Conservation (phyloP, 2,113 vertebrate genomes). For the Athene cunicularia region DNA sequence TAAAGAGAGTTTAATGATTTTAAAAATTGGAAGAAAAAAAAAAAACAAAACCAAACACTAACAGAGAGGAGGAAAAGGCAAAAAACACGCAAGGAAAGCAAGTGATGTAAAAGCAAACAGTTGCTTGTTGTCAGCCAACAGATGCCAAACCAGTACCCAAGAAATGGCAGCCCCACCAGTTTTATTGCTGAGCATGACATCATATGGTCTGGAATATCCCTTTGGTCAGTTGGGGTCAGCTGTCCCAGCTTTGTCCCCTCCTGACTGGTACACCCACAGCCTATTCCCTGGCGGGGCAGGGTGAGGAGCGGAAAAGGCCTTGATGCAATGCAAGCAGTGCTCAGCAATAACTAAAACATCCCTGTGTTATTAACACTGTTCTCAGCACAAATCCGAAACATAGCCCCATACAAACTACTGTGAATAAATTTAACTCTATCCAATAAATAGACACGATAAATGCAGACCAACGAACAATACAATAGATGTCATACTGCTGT, state of each 20-base stretch:
- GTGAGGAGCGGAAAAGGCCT: neutral
- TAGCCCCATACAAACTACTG: neutral
- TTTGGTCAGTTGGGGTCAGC: neutral
- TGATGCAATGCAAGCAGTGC: neutral
- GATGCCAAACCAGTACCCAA: neutral
- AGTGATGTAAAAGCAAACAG: neutral
- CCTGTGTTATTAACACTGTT: neutral
- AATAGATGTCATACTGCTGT: neutral
- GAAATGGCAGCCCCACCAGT: neutral
- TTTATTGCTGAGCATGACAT: neutral
- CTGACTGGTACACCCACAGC: neutral
- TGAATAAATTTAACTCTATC: neutral
- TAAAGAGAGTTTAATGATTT: neutral
- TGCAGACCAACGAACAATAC: neutral
- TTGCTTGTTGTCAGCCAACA: accelerated
- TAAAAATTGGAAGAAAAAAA: accelerated
- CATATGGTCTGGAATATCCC: neutral
- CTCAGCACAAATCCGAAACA: neutral
- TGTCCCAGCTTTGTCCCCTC: neutral
- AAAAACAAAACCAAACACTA: too few relatives aligned
- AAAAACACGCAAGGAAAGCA: neutral
- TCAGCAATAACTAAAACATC: neutral
- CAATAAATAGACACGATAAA: neutral
- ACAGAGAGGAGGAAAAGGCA: neutral
- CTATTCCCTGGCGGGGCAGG: accelerated